Percentiles rank a stretch among this genome's conserved stretches.
These are phyloP conservation scores for Pterobdella sp. DNA, from an alignment of 2,888 invertebrate genomes.

Conservation along the genomic window DNA sequence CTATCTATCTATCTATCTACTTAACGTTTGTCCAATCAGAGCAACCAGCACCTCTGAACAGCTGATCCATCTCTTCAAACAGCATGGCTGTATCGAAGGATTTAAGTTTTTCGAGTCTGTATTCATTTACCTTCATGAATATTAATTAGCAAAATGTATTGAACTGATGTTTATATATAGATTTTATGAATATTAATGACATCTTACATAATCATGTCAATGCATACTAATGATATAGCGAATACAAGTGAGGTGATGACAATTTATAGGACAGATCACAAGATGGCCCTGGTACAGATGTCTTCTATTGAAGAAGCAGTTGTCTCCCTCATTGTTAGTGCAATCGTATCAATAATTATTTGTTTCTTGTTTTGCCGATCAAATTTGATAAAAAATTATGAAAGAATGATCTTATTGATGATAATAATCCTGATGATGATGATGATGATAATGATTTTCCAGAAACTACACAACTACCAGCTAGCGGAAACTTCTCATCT, in stretches of 20 bases:
- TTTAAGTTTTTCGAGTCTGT: slow-evolving; percentile 96
- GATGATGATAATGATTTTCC: slow-evolving; percentile 39
- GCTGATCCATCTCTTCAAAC: slow-evolving; percentile 65
- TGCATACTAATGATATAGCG: not conserved
- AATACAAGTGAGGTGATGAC: not conserved
- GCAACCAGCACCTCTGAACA: slow-evolving; percentile 1
- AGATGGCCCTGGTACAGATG: slow-evolving; percentile 97
- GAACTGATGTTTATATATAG: no score
- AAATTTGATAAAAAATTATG: slow-evolving; percentile 2
- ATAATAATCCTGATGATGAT: not conserved
- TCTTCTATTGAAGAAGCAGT: slow-evolving; percentile 91
- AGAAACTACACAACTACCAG: slow-evolving; percentile 98
- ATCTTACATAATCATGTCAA: not conserved
- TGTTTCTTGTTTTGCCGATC: not conserved
- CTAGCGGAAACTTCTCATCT: slow-evolving; percentile 96
- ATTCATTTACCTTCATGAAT: slow-evolving; percentile 7
- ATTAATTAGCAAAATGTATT: not conserved
- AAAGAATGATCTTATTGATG: not conserved
- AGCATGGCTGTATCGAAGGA: slow-evolving; percentile 75
- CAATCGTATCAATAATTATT: not conserved
- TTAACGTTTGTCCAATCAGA: no score
- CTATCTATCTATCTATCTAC: not conserved
- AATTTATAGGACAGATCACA: slow-evolving; percentile 83
- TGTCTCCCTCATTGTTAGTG: slow-evolving; percentile 75
- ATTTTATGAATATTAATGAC: not conserved